Percentiles rank a stretch among this genome's conserved stretches.
These are phyloP conservation scores for Hexactinellida sp. DNA, from an alignment of 37 sponge, comb jelly and placozoan species.

Conservation along the genomic window DNA sequence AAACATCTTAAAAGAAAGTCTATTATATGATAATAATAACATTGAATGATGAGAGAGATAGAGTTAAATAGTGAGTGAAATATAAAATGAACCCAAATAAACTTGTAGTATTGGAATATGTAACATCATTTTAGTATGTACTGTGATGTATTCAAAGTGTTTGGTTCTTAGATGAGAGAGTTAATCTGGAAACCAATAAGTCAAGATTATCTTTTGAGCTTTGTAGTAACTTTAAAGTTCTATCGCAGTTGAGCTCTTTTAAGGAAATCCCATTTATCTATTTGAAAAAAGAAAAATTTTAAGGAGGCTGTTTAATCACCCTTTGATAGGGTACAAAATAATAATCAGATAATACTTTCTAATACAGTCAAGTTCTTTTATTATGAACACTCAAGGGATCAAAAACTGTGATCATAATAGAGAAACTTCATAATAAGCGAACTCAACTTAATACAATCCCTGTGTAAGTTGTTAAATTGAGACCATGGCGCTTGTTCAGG, in stretches of 20 bases:
- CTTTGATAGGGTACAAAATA: too few relatives aligned
- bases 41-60: background rate
- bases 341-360: too few relatives aligned
- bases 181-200: background rate
- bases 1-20: background rate
- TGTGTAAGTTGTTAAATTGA: too few relatives aligned
- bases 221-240: background rate
- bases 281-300: too few relatives aligned
- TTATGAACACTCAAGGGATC: too few relatives aligned
- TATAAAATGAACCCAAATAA: background rate
- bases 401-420: too few relatives aligned
- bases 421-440: too few relatives aligned
- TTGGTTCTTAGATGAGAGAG: background rate
- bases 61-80: background rate
- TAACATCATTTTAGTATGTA: background rate
- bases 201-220: background rate
- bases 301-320: too few relatives aligned
- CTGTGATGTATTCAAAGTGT: background rate
- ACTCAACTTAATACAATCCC: too few relatives aligned
- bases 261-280: background rate
- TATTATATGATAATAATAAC: background rate
- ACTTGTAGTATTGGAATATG: background rate
- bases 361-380: too few relatives aligned
- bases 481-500: too few relatives aligned
- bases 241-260: background rate